Evolutionary conservation across 2,797 vertebrate genomes (phyloP).

Genomic region (Pampus argenteus): DNA sequence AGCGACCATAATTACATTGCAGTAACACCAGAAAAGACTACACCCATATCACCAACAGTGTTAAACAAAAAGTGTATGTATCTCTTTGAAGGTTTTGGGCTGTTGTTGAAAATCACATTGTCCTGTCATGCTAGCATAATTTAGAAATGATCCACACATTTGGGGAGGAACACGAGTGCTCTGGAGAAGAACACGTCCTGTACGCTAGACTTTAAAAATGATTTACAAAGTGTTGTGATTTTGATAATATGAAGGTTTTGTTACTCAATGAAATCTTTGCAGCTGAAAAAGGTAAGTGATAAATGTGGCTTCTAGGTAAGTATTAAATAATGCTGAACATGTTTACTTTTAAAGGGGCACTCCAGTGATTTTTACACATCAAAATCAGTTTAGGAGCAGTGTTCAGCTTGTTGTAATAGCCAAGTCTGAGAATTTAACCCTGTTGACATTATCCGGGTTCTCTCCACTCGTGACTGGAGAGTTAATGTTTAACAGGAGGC

Average conservation of each 20-base stretch:
- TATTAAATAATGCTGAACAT: slow-evolving; percentile 49
- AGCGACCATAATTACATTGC: slow-evolving; percentile 99
- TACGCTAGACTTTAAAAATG: slow-evolving; percentile 35
- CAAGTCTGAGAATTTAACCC: neutral
- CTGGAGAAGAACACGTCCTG: slow-evolving; percentile 52
- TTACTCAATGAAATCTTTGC: slow-evolving; percentile 57
- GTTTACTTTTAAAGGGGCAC: slow-evolving; percentile 37
- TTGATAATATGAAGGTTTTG: slow-evolving; percentile 50
- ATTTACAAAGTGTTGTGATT: slow-evolving; percentile 56
- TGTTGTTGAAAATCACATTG: slow-evolving; percentile 68
- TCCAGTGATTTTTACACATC: slow-evolving; percentile 20
- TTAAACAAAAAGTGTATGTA: slow-evolving; percentile 99
- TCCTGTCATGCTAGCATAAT: slow-evolving; percentile 54
- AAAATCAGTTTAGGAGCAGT: neutral
- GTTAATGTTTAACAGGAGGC: neutral
- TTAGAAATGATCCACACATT: slow-evolving; percentile 44
- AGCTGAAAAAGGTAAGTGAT: slow-evolving; percentile 80
- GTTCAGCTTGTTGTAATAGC: neutral
- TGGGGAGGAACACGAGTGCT: slow-evolving; percentile 31
- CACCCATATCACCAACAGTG: slow-evolving; percentile 94
- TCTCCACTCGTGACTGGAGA: neutral
- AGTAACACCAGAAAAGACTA: slow-evolving; percentile 98
- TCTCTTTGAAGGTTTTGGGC: slow-evolving; percentile 86
- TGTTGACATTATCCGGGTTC: neutral
- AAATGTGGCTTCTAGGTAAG: slow-evolving; percentile 64